Base-by-base conservation (phyloP, 2,113 vertebrate species). In the Onychostoma macrolepis region DNA sequence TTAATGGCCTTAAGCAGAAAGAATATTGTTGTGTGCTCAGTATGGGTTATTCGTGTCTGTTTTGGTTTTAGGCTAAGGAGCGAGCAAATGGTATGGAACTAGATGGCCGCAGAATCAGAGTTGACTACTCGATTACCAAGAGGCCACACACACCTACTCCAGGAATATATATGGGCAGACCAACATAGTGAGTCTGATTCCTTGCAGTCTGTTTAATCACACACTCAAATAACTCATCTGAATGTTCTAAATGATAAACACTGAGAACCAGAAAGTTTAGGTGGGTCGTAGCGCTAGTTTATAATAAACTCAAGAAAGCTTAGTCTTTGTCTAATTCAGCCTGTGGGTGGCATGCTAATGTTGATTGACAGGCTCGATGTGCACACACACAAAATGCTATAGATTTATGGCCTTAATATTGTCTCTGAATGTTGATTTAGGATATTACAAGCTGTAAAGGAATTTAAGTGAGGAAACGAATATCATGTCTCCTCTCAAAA, bases 81-180 rank as follows among this genome's bases (percentile, higher is more conserved):
- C 96, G 96, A 92, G 98, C 97, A 67, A 98, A 99, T 90, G 97
- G 98, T 88, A 99, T 99, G 97, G 98, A 99, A 89, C 93, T 99
- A 93, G 98, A 99, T 85, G 97, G 98, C 6, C 96, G 98, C 26
- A 96, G 97, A 79, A 99, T 99, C 87, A 92, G 98, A 85, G 98
- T 99, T 71, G 98, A 99, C 92, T 99, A 97, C 84, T 99, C 98
- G 69, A 99, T 99, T 90, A 99, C 97, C 12, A 98, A 99, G 93
- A 96, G 97, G 92, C 96, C 97, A 87, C 98, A 99, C 92, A 99
- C 97, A 1, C 97, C 97, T 58, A 99, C 98, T 15, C 98, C 98
- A 91, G 98, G 98, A 88, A 99, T 99, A 91, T 99, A 99, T 75
- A 99, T 99, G 98, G 98, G 98, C 45, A 95, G 97, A 89, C 98